These are phyloP conservation scores for Anoplopoma fimbria DNA, from an alignment of 2,113 vertebrate species.

Conservation along the genomic window DNA sequence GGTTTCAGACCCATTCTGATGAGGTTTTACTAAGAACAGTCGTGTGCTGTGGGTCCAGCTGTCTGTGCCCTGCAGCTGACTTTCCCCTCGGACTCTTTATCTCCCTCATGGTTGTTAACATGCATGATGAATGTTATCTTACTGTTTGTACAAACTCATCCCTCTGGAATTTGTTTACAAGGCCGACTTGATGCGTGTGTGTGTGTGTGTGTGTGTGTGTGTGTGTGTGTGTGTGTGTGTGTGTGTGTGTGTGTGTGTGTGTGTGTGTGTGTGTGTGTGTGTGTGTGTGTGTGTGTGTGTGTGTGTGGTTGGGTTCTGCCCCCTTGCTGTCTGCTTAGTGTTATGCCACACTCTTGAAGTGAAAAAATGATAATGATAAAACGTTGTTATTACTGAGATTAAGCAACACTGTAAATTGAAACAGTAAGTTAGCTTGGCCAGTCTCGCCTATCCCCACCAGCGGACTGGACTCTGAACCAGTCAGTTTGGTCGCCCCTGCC, in stretches of 20 bases:
- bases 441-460: too few relatives aligned
- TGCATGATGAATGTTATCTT: slow-evolving; percentile 49
- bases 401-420: slow-evolving; percentile 53
- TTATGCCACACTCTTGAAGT: slow-evolving; percentile 39
- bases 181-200: neutral
- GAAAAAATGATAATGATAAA: slow-evolving; percentile 30
- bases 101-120: slow-evolving; percentile 41
- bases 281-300: neutral
- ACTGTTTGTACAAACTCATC: slow-evolving; percentile 57
- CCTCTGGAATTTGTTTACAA: slow-evolving; percentile 69
- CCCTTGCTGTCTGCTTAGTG: slow-evolving; percentile 47
- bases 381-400: slow-evolving; percentile 30
- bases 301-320: slow-evolving; percentile 10
- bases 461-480: slow-evolving; percentile 26
- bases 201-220: neutral
- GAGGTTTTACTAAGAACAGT: slow-evolving; percentile 26
- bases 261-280: neutral
- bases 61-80: slow-evolving; percentile 49
- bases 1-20: neutral
- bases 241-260: neutral
- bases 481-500: slow-evolving; percentile 40
- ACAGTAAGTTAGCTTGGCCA: slow-evolving; percentile 47
- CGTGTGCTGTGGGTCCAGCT: slow-evolving; percentile 16
- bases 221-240: neutral
- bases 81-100: slow-evolving; percentile 19